A percentile compares a stretch with the other conserved stretches of the same genome.
Conservation (phyloP, 2,888 invertebrate species). For the Dasypogon diadema region DNA sequence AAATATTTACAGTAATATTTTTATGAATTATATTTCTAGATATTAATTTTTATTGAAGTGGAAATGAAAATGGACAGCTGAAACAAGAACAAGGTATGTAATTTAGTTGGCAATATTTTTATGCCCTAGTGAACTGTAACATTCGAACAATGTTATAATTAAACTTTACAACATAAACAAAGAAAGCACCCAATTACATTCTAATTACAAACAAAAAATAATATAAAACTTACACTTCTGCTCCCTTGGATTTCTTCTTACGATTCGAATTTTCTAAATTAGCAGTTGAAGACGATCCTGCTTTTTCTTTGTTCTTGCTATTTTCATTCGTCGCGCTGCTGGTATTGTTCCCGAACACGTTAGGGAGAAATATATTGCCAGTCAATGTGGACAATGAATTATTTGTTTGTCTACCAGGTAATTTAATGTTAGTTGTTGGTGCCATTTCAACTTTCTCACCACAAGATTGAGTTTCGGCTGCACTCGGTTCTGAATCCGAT, state of each 20-base stretch:
- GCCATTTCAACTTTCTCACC: constrained; percentile 61
- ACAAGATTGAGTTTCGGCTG: constrained; percentile 34
- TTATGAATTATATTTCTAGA: too few relatives aligned
- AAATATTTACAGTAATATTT: background rate
- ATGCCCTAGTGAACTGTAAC: too few relatives aligned
- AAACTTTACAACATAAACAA: too few relatives aligned
- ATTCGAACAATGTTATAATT: too few relatives aligned
- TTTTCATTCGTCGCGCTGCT: constrained; percentile 63
- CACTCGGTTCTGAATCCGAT: constrained; percentile 30
- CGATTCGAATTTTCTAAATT: constrained; percentile 47
- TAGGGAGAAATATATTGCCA: constrained; percentile 82
- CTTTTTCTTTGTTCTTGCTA: constrained; percentile 56
- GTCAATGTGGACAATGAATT: constrained; percentile 87
- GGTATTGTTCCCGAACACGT: constrained; percentile 59
- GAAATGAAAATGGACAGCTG: too few relatives aligned
- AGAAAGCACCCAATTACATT: background rate
- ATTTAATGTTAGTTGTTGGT: constrained; percentile 67
- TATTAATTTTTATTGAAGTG: background rate
- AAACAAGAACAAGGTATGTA: too few relatives aligned
- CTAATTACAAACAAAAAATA: background rate
- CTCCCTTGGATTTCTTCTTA: constrained; percentile 75
- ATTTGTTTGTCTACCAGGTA: constrained; percentile 84
- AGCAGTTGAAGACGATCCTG: constrained; percentile 9
- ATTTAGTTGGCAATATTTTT: too few relatives aligned
- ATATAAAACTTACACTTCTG: constrained; percentile 74